Evolutionary conservation across 2,888 invertebrate genomes (phyloP).

Genomic region (Caenorhabditis sp.): DNA sequence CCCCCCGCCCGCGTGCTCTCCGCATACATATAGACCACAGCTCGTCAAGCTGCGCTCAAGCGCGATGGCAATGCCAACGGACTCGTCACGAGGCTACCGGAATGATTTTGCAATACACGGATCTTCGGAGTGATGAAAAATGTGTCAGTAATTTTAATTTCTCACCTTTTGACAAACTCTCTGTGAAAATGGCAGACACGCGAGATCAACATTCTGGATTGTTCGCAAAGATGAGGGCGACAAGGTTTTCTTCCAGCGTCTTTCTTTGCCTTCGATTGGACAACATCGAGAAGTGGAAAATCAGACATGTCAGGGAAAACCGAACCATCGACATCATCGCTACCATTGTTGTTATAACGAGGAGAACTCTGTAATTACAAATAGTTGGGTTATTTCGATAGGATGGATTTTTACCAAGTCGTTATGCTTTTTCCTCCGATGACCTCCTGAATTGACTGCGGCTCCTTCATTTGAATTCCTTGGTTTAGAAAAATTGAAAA

Average conservation of each 20-base stretch:
- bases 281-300: constrained; percentile 64
- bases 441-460: constrained; percentile 23
- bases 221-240: constrained; percentile 65
- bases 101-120: constrained; percentile 8
- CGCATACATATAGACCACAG: constrained; percentile 49
- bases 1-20: constrained; percentile 11
- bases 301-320: constrained; percentile 62
- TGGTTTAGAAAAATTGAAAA: constrained; percentile 61
- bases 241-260: constrained; percentile 66
- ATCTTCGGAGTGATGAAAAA: background rate
- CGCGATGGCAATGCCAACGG: constrained; percentile 25
- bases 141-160: background rate
- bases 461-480: constrained; percentile 44
- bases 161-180: constrained; percentile 61
- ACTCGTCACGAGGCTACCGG: constrained; percentile 43
- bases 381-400: background rate
- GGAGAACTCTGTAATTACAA: constrained; percentile 56
- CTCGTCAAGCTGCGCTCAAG: constrained; percentile 47
- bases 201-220: constrained; percentile 65
- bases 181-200: constrained; percentile 63
- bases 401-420: constrained; percentile 36
- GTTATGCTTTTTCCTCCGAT: constrained; percentile 55
- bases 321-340: constrained; percentile 47
- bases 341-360: constrained; percentile 40
- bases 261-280: constrained; percentile 62